Base-by-base conservation (phyloP, 1,140 invertebrate species). In the Pararge aegeria region DNA sequence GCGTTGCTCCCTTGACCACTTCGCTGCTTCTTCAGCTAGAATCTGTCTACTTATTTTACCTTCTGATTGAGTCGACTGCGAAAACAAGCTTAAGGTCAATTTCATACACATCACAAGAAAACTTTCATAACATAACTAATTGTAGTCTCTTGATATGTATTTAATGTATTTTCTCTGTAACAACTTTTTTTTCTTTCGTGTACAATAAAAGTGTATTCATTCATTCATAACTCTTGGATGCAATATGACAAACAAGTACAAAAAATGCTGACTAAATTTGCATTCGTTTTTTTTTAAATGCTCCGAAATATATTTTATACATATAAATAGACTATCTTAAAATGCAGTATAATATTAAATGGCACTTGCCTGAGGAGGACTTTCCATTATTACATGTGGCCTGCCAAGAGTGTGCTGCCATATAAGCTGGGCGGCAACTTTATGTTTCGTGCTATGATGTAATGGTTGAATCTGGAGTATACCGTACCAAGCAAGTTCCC, bases 381-480 rank as follows among this genome's bases (percentile, higher is more conserved):
- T 87, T 64, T 89, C 84, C 83, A 87, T 77, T 5, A 89, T 87
- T 1, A 89, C 79, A 24, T 87, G 80, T 7, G 87, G 87, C 57
- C 87, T 68, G 5, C 84, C 84, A 24, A 89, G 71, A 1, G 87
- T 87, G 24, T 89, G 83, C 44, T 87, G 82, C 87, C 87, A 89
- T 12, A 89, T 89, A 9, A 87, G 70, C 37, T 83, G 76, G 0
- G 87, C 83, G 0, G 83, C 87, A 9, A 85, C 75, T 69, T 86
- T 87, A 37, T 80, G 75, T 51, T 89, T 89, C 0, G 83, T 66
- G 37, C 84, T 89, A 48, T 82, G 82, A 27, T 84, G 83, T 5
- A 89, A 64, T 4, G 87, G 87, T 40, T 89, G 84, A 18, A 87
- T 89, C 62, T 89, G 87, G 0, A 87, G 67, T n/a, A 89, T 89